Evolutionary conservation across 2,113 vertebrate species (phyloP).

Genomic region (Stegostoma tigrinum): DNA sequence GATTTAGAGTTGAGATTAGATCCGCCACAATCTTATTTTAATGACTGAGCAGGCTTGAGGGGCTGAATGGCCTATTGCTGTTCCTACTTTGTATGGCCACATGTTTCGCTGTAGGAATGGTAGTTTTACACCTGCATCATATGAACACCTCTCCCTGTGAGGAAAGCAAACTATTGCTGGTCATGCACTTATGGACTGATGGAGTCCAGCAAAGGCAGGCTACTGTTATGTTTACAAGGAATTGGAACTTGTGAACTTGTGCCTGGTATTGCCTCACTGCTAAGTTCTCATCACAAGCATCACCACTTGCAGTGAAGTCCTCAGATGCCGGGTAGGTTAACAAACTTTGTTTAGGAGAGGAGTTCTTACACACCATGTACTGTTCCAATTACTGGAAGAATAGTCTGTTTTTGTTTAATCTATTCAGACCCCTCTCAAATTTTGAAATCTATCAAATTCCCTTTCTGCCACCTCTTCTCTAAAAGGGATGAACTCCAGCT

Average conservation of each 20-base stretch:
- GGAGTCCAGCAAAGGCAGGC: not conserved
- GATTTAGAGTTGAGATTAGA: too few species aligned
- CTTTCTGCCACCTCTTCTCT: not conserved
- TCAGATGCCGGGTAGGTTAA: not conserved
- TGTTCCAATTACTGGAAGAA: too few species aligned
- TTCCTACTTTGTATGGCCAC: too few species aligned
- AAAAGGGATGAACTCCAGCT: not conserved
- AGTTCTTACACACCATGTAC: not conserved
- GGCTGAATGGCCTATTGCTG: too few species aligned
- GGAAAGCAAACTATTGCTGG: not conserved
- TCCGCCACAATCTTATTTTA: too few species aligned
- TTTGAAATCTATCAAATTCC: not conserved
- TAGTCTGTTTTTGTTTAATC: not conserved
- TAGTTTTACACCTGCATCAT: not conserved
- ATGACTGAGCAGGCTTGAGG: too few species aligned
- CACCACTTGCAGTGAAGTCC: not conserved
- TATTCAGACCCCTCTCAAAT: not conserved
- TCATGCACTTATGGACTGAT: not conserved
- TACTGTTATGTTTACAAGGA: not conserved
- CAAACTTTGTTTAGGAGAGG: not conserved
- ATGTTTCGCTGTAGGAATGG: not conserved
- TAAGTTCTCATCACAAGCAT: not conserved
- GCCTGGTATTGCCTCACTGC: not conserved
- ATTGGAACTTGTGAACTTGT: not conserved
- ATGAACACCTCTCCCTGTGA: not conserved